phyloP scores from a whole-genome alignment of 2,888 invertebrate genomes.

The Lymantria monacha region DNA sequence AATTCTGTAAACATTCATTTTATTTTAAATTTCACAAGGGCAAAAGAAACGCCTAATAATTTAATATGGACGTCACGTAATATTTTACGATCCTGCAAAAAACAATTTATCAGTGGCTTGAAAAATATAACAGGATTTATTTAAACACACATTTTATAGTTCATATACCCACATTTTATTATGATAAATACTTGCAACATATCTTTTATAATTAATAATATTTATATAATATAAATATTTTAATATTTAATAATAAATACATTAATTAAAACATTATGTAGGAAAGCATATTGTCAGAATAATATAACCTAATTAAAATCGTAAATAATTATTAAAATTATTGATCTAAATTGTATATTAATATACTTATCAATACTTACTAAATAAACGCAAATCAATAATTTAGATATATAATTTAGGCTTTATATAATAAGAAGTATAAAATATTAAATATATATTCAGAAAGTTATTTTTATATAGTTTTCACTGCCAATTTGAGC shows the following conservation, averaged over 20 bases:
- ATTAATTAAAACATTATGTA: background rate
- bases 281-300: too few species aligned
- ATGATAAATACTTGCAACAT: constrained; percentile 48
- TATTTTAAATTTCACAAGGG: too few species aligned
- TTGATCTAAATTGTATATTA: too few species aligned
- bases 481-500: constrained; percentile 16
- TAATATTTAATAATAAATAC: too few species aligned
- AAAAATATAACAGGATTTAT: constrained; percentile 23
- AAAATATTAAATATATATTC: background rate
- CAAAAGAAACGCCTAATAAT: too few species aligned
- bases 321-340: too few species aligned
- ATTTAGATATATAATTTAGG: background rate
- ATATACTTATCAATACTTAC: constrained; percentile 3
- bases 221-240: constrained; percentile 3
- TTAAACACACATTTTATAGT: constrained; percentile 51
- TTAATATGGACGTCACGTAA: too few species aligned
- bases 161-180: constrained; percentile 81
- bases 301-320: too few species aligned
- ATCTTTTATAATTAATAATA: constrained; percentile 11
- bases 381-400: background rate
- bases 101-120: too few species aligned
- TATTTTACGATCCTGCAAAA: too few species aligned
- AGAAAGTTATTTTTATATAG: constrained; percentile 3
- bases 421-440: background rate
- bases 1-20: too few species aligned